Conservation (phyloP, 2,113 vertebrate genomes). For the Tragelaphus strepsiceros region DNA sequence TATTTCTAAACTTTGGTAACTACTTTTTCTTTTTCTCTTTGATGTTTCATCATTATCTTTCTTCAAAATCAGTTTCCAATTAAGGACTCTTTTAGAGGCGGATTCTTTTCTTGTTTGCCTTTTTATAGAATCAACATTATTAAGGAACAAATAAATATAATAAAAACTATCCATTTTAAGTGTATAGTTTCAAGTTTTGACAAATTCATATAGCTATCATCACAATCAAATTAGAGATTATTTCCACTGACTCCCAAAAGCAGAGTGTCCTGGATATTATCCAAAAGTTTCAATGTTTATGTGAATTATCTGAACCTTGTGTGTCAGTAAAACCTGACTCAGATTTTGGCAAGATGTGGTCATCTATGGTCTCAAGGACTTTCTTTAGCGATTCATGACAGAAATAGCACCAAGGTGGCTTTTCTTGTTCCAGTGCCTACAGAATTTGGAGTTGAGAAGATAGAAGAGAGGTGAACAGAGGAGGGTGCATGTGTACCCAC, state of each 20-base stretch:
- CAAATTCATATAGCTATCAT: not conserved
- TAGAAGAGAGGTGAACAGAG: not conserved
- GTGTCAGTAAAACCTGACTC: not conserved
- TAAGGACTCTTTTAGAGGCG: not conserved
- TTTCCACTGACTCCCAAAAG: not conserved
- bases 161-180: not conserved
- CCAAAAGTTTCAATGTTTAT: not conserved
- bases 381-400: not conserved
- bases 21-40: not conserved
- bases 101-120: not conserved
- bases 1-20: not conserved
- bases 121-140: not conserved
- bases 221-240: not conserved
- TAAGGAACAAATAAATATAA: not conserved
- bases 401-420: not conserved
- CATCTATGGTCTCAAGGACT: not conserved
- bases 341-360: not conserved
- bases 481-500: accelerated
- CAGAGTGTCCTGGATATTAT: not conserved
- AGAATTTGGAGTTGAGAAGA: not conserved
- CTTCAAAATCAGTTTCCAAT: not conserved
- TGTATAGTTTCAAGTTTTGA: not conserved
- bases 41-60: not conserved
- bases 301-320: not conserved
- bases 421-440: not conserved